A percentile compares a stretch with the other conserved stretches of the same genome.
These are phyloP conservation scores for Timema cristinae DNA, from an alignment of 2,888 invertebrate species.

Conservation along the genomic window DNA sequence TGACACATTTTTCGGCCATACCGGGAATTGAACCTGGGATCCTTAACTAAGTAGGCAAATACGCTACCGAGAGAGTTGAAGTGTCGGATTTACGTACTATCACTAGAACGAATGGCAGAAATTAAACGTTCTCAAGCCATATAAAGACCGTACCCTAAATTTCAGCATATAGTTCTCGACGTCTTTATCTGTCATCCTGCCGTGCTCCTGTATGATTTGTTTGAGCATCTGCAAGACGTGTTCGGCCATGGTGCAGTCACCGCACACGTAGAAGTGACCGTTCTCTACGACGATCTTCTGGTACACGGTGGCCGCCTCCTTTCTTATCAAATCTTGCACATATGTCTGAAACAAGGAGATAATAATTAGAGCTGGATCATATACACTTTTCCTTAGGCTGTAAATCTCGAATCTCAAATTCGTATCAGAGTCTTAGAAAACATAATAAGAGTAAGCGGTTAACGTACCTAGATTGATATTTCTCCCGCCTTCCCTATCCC, in stretches of 20 bases:
- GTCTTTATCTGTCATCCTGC: constrained; percentile 71
- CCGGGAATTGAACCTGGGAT: too few relatives aligned
- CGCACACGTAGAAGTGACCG: constrained; percentile 93
- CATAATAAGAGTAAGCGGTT: not conserved
- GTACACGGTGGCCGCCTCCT: constrained; percentile 73
- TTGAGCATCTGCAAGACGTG: constrained; percentile 89
- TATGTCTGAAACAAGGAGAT: constrained; percentile 65
- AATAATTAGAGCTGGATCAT: not conserved
- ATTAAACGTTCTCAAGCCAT: too few relatives aligned
- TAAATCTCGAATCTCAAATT: not conserved
- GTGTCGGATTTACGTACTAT: too few relatives aligned
- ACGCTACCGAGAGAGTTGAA: too few relatives aligned
- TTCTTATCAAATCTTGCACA: constrained; percentile 83
- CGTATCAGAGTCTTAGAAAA: not conserved
- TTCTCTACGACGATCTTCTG: constrained; percentile 69
- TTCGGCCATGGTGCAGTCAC: constrained; percentile 96
- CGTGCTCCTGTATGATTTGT: constrained; percentile 70
- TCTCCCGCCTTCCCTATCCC: not conserved
- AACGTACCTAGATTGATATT: not conserved
- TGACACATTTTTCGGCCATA: too few relatives aligned
- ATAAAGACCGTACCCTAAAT: constrained; percentile 64
- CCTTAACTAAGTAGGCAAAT: too few relatives aligned
- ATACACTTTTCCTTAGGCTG: not conserved
- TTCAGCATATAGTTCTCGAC: constrained; percentile 82
- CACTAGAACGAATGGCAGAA: too few relatives aligned